Evolutionary conservation across 2,797 vertebrate species (phyloP).

Genomic region (Lacerta viridis): DNA sequence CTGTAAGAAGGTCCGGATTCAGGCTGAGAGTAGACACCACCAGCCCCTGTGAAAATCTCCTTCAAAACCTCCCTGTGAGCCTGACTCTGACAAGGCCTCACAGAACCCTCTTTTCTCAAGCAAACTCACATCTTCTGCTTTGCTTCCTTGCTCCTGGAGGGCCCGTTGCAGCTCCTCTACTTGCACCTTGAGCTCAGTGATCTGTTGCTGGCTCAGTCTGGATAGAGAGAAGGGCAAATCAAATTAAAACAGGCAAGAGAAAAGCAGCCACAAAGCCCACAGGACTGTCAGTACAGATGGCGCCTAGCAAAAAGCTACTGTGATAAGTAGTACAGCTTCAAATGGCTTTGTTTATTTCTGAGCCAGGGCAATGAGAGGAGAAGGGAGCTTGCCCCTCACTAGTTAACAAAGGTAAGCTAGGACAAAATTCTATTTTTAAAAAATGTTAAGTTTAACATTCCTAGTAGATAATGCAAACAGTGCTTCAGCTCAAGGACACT

Average conservation of each 20-base stretch:
- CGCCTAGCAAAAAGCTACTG: not conserved
- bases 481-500: not conserved
- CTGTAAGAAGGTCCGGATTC: not conserved
- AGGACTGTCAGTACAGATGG: too few relatives aligned
- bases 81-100: not conserved
- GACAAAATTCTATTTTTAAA: not conserved
- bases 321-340: not conserved
- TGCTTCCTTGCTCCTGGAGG: slow-evolving; percentile 88
- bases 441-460: not conserved
- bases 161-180: slow-evolving; percentile 90
- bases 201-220: slow-evolving; percentile 90
- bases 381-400: not conserved
- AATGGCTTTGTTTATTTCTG: not conserved
- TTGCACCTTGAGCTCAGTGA: slow-evolving; percentile 85
- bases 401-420: not conserved
- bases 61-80: not conserved
- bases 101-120: slow-evolving; percentile 47
- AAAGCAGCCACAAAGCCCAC: not conserved
- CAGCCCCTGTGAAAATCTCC: not conserved
- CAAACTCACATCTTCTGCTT: slow-evolving; percentile 89
- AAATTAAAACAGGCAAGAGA: not conserved
- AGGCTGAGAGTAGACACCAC: not conserved
- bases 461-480: not conserved
- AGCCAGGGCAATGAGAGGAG: not conserved
- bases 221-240: not conserved